A percentile compares a stretch with the other conserved stretches of the same genome.
phyloP scores from a whole-genome alignment of 2,888 invertebrate species.

The Amblyjoppa fuscipennis region DNA sequence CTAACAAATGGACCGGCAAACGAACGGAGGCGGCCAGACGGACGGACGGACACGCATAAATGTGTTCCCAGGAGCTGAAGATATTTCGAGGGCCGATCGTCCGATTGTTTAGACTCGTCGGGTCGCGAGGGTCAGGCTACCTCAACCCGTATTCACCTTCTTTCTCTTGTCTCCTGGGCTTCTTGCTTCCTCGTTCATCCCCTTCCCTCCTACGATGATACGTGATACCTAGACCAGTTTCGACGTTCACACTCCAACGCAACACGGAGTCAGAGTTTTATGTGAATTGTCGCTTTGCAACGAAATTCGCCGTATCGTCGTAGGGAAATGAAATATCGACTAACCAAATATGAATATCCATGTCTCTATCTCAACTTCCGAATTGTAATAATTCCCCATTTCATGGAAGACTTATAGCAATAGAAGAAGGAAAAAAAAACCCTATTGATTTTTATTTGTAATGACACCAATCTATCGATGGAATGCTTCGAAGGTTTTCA shows the following conservation, averaged over 20 bases:
- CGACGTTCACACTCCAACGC: background rate
- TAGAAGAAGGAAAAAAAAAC: background rate
- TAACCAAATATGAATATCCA: background rate
- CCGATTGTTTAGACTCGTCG: slow-evolving; percentile 80
- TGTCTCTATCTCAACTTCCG: background rate
- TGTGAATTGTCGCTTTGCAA: background rate
- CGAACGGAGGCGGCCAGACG: slow-evolving; percentile 50
- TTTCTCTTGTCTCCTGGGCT: slow-evolving; percentile 47
- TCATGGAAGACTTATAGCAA: background rate
- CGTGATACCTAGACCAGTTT: slow-evolving; percentile 7
- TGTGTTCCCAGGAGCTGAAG: slow-evolving; percentile 78
- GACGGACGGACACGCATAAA: slow-evolving; percentile 73
- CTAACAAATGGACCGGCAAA: slow-evolving; percentile 58
- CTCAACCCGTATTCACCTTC: slow-evolving; percentile 47
- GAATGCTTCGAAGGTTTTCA: background rate
- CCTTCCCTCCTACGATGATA: slow-evolving; percentile 71
- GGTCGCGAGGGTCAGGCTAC: slow-evolving; percentile 76
- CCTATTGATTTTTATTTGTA: background rate
- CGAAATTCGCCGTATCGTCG: background rate
- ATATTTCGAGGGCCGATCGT: slow-evolving; percentile 77
- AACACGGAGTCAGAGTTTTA: background rate
- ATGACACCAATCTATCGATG: background rate
- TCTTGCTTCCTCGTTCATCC: slow-evolving; percentile 35
- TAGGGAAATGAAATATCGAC: background rate
- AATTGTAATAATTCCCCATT: background rate